Evolutionary conservation across 2,888 invertebrate genomes (phyloP), one percentile per base, ranked within the genome.

Genomic region (Lasioglossum malachurum): DNA sequence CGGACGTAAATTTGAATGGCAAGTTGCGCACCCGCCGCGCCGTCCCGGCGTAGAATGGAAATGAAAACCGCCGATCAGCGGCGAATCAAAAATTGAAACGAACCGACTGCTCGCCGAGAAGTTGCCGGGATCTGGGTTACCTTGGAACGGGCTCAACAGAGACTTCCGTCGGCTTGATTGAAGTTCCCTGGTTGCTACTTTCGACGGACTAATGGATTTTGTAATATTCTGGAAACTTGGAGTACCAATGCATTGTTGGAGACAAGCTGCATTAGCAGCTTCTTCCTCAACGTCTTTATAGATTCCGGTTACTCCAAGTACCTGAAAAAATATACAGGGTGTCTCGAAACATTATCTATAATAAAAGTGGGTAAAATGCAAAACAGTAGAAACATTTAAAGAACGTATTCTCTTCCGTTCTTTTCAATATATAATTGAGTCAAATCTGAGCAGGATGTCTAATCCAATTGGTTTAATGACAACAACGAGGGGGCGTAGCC

Each of bases 41-140:
- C 3, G 53, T 10, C 23, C 1, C 35, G 27, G 23, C 23, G 35
- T 27, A 46, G 35, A 35, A 81, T 27, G 80, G 35, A 38, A 53
- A 44, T 23, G 19, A 27, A 73, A 35, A 31, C 35, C 27, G 35
- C n/a, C 67, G 44, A 14, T 78, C 69, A 53, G 41, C 49, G 53
- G 69, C 49, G 38, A 31, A 69, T 78, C 77, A 53, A 69, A 38
- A 49, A 77, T 77, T 77, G 49, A 77, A 77, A 67, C 46, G 16
- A 38, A 38, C 46, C 67, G 2, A 31, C 53, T 10, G 53, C n/a
- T 23, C n/a, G 31, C 7, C 10, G 19, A 31, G 35, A 67, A 67
- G 67, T 35, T 67, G 4, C 35, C 67, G 4, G 4, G 7, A 64
- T 64, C 64, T 64, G 16, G 64, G 64, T 64, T 64, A 64, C 7